Conservation (phyloP, 2,113 vertebrate genomes). For the Malaclemys terrapin region DNA sequence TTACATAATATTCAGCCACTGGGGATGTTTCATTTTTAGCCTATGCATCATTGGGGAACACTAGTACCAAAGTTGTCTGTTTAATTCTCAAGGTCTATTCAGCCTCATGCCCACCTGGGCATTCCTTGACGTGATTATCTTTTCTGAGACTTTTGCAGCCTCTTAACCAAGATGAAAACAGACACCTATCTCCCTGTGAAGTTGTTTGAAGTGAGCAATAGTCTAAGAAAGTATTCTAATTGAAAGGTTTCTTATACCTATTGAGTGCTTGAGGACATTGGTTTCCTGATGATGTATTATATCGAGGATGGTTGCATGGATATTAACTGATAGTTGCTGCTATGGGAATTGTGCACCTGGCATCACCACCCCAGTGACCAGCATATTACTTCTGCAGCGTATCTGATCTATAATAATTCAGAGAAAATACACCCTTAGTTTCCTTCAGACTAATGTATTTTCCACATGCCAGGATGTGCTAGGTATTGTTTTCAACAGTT, state of each 20-base stretch:
- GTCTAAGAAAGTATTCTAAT: constrained; percentile 37
- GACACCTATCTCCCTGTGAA: constrained; percentile 27
- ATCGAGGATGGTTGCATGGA: background rate
- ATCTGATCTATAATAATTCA: constrained; percentile 28
- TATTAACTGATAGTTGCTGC: constrained; percentile 46
- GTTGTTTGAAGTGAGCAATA: constrained; percentile 16
- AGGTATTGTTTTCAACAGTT: background rate
- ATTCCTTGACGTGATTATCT: background rate
- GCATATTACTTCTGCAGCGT: constrained; percentile 2
- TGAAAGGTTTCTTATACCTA: constrained; percentile 34
- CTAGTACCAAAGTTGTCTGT: background rate
- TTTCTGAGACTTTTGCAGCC: constrained; percentile 6
- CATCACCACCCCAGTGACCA: background rate
- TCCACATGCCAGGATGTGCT: background rate
- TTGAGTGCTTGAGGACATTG: constrained; percentile 38
- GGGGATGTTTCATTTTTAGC: constrained; percentile 10
- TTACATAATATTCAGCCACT: background rate
- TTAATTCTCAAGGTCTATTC: constrained; percentile 13
- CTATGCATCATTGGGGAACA: background rate
- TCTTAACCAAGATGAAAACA: constrained; percentile 48
- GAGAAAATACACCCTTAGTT: constrained; percentile 44
- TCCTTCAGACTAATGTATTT: constrained; percentile 40
- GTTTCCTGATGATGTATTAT: constrained; percentile 52
- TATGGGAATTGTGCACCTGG: background rate
- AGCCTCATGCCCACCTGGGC: background rate